Base-by-base conservation (phyloP, 2,113 vertebrate genomes). In the Tetrao urogallus region DNA sequence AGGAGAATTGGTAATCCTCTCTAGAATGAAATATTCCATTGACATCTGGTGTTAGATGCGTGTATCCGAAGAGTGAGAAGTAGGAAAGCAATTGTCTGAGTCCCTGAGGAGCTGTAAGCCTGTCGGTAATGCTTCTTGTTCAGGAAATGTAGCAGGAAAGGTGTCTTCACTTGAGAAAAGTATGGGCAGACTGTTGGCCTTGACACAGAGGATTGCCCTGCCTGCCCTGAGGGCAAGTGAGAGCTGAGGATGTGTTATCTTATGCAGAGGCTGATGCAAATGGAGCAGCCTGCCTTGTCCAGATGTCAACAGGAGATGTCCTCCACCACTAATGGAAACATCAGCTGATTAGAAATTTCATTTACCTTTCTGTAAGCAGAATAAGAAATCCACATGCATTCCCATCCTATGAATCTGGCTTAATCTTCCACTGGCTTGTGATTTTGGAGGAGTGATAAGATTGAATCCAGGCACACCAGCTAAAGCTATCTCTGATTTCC, bases 401-500 rank as follows among this genome's bases (percentile, higher is more conserved):
- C 76, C 89, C 82, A 67, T 74, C 64, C 72, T 74, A 24, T 80
- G 85, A 50, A 77, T 92, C 86, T 40, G 66, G 80, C 42, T 92
- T 93, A 88, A 81, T 80, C 87, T 95, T 91, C 75, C 69, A 72
- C 38, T 91, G 85, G 25, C 40, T 60, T 80, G 56, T 94, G 82
- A 88, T 95, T 95, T 92, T 73, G 71, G 88, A 89, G 69, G 85
- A 94, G 88, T 47, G 61, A 5, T 6, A 75, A 65, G 93, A 86
- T 93, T 91, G 88, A 92, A 94, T 86, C 79, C 91, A 94, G 93
- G 89, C 91, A 78, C 8, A 2, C 75, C 38, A 48, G 38, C 83
- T 63, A 17, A 57, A 74, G 60, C 61, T 16, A 40, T 16, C 60
- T 13, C 60, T 64, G 8, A 70, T 78, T 91, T 94, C 47, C 0